Percentiles rank a stretch among this genome's conserved stretches.
Evolutionary conservation across 1,140 invertebrate species (phyloP).

Genomic region (Ctenoplectra terminalis): DNA sequence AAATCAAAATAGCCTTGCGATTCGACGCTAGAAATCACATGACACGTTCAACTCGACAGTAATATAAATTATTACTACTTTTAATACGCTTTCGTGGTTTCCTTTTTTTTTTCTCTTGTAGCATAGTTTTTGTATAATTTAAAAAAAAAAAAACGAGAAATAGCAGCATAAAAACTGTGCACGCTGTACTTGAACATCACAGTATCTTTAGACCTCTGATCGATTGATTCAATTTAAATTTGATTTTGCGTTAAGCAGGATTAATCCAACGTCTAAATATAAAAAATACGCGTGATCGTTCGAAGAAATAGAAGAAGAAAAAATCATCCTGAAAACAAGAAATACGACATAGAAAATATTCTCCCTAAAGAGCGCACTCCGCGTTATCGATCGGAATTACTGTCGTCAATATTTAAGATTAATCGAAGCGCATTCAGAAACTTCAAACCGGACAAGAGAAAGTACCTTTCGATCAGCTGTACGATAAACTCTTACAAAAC

Average conservation of each 20-base stretch:
- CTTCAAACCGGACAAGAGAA: slow-evolving; percentile 18
- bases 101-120: background rate
- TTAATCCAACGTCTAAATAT: background rate
- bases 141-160: background rate
- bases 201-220: too few relatives aligned
- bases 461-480: slow-evolving; percentile 19
- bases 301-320: background rate
- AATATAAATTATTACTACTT: background rate
- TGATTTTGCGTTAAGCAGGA: background rate
- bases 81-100: background rate
- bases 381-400: background rate
- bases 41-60: background rate
- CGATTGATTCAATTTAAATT: background rate
- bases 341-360: slow-evolving; percentile 9
- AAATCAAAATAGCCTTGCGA: background rate
- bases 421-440: background rate
- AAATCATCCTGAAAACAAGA: background rate
- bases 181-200: background rate
- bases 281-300: background rate
- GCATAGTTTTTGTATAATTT: background rate
- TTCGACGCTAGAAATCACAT: background rate
- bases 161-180: background rate
- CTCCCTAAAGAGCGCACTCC: background rate
- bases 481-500: slow-evolving; percentile 15
- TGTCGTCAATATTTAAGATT: background rate